Base-by-base conservation (phyloP, 2,888 invertebrate genomes). In the Brachypterus glaber region DNA sequence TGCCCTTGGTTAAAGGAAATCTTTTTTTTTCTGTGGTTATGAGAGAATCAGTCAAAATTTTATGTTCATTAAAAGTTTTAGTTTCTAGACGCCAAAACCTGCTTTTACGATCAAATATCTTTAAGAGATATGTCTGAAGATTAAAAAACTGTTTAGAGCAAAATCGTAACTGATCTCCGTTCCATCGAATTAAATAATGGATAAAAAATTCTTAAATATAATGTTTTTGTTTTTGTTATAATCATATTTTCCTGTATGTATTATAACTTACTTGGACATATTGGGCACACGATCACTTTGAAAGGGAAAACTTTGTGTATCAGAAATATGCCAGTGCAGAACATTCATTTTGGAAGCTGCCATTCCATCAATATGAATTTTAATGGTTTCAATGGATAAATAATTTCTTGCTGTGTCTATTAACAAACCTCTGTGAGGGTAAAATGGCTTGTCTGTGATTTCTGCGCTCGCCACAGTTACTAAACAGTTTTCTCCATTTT, bases 221-320 rank as follows among this genome's bases (percentile, higher is more conserved):
- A n/a, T n/a, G n/a, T n/a, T n/a, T n/a, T n/a, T n/a, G n/a, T n/a
- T n/a, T n/a, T 9, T 21, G 9, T 9, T 21, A 5, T 5, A 21
- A 8, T n/a, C 8, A 8, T 7, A 21, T 21, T 21, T 21, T 9
- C 17, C 1, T 32, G 17, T 33, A 21, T 17, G 2, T n/a, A 31
- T n/a, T 4, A 21, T 17, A 26, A 69, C 71, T 51, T 66, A 84
- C 75, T 72, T 75, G 2, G 83, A 75, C 67, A 89, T 73, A 52
- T 81, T 77, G 0, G 86, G 87, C 13, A 82, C 74, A 26, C 78
- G 70, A n/a, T 71, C 70, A 0, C 83, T 78, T 54, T 84, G 81
- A 54, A 91, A 70, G 0, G 95, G 93, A 64, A 93, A 95, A 52
- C 92, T 91, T 49, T 93, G 92, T 1, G 88, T 79, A 63, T 95